Conservation (phyloP, 2,113 vertebrate species). For the Cinclus cinclus region DNA sequence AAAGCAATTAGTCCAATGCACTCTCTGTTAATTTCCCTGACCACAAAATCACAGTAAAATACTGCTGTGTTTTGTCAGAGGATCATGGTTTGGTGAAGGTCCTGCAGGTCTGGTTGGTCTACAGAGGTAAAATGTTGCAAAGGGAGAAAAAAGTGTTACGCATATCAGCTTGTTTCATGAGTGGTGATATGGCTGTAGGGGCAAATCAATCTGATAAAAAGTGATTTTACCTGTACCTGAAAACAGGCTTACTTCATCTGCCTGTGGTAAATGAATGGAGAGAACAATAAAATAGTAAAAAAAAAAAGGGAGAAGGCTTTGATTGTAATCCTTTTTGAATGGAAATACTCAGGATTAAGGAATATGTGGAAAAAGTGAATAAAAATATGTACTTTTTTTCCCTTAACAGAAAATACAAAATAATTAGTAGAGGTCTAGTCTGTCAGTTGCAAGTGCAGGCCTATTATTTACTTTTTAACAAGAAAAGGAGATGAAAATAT, state of each 20-base stretch:
- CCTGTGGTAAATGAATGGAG: neutral
- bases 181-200: neutral
- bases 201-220: neutral
- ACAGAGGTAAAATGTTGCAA: neutral
- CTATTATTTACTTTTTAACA: neutral
- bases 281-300: neutral
- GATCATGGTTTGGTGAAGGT: fast-evolving
- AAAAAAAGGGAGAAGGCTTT: neutral
- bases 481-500: neutral
- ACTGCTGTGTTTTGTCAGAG: neutral
- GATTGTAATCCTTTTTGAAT: neutral
- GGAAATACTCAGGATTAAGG: neutral
- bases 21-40: neutral
- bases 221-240: neutral
- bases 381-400: neutral
- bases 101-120: neutral
- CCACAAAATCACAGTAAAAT: neutral
- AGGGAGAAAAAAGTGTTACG: neutral
- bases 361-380: neutral
- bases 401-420: neutral
- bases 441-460: neutral
- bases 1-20: neutral
- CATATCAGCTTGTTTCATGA: neutral
- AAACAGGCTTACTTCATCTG: neutral
- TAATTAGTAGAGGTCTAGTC: neutral